Base-by-base conservation (phyloP, 2,113 vertebrate genomes). In the Phrynosoma blainvillii region DNA sequence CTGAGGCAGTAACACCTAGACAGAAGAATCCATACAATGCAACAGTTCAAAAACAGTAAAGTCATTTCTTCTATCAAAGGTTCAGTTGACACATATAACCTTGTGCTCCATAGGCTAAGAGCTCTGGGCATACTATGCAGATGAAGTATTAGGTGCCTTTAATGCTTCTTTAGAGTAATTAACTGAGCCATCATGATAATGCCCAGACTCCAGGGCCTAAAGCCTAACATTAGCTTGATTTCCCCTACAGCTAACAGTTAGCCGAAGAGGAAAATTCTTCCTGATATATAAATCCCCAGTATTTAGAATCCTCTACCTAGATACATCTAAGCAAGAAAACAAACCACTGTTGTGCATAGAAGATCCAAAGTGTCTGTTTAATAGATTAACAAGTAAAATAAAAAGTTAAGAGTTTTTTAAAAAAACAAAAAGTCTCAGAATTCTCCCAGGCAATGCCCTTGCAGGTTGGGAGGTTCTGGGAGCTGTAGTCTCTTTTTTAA, bases 1-100 rank as follows among this genome's bases (percentile, higher is more conserved):
- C 79, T 96, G 96, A 10, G 99, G 98, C 74, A 99, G 96, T 76
- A 89, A 82, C 10, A 99, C 98, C 99, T 99, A 90, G 47, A 92
- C 1, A 23, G 68, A 71, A 71, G 68, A 71, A 71, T 71, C 10
- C 5, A 32, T 27, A 32, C 27, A 65, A 87, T 18, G 12, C 30
- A 66, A 2, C 14, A 30, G 12, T 21, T 54, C n/a, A 77, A 82
- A 47, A 76, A 9, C 3, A 5, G 40, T 30, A 27, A 16, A 54
- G 5, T 56, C 1, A 20, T 47, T 36, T 83, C 25, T 32, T 36
- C 36, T 78, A 47, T 13, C 21, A 32, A 74, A 65, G 11, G 11
- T 74, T 18, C 32, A 65, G 16, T 2, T 16, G 11, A 25, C 14
- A 23, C 25, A 65, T 82, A 76, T 52, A 65, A 42, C 54, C 32